Evolutionary conservation across 2,113 vertebrate species (phyloP), one percentile per base, ranked within the genome.

Genomic region (Lucifuga dentata): DNA sequence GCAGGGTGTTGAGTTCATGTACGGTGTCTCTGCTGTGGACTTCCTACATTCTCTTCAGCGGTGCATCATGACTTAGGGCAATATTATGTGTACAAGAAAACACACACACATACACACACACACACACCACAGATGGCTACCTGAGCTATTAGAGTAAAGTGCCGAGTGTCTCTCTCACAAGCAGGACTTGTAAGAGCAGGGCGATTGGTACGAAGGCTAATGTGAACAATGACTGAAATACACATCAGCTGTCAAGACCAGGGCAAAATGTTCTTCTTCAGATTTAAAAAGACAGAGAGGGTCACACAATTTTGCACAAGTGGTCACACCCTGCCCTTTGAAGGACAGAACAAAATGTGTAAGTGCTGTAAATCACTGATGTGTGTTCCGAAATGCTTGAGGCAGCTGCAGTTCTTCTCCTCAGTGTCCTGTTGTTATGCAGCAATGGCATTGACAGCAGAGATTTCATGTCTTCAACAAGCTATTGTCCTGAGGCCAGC

Each of bases 41-140:
- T 44, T 49, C 46, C 21, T 82, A 13, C 5, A 2, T 68, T 78
- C 58, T 73, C 73, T 60, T 78, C 44, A 3, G 53, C n/a, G n/a
- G n/a, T 71, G 79, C 40, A n/a, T 64, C 52, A n/a, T 10, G 6
- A 24, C 45, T 44, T 5, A 19, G 21, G 62, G 58, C 56, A 58
- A 41, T 75, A 29, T 53, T 78, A 43, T 17, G 26, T 43, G 38
- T 17, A 64, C 15, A 8, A 48, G 23, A 24, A 50, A 26, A 73
- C 61, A 35, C 29, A 51, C 17, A 45, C 52, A 52, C 29, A 52
- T 11, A 12, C 29, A 32, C 17, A 16, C 21, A 58, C 20, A 9
- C n/a, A 35, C 21, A 39, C 29, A 43, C 24, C 58, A 32, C 3
- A 9, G 53, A 51, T n/a, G n/a, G n/a, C 33, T 24, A 32, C 20